These are phyloP conservation scores for Scaptomyza cyrtandrae DNA, from an alignment of 2,888 invertebrate genomes.

Conservation along the genomic window DNA sequence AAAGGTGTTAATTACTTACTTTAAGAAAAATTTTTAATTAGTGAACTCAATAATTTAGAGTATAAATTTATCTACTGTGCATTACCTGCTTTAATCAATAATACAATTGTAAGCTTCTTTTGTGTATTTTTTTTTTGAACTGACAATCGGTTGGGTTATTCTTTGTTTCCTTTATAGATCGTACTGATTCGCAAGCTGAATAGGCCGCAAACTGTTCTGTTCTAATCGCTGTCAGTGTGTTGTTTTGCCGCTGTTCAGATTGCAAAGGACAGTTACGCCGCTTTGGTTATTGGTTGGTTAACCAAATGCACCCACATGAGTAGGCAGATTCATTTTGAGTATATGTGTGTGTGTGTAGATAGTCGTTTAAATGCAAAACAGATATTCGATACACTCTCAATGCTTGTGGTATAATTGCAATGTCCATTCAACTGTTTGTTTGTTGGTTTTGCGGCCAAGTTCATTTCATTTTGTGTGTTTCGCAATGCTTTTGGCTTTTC, in stretches of 20 bases:
- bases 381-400: conserved; percentile 26
- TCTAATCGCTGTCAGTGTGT: conserved; percentile 31
- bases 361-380: conserved; percentile 32
- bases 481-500: conserved; percentile 42
- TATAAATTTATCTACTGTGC: not conserved
- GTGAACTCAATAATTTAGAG: not conserved
- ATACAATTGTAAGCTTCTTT: conserved; percentile 9
- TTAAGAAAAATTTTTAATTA: not conserved
- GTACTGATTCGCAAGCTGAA: conserved; percentile 14
- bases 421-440: conserved; percentile 75
- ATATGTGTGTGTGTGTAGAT: not conserved
- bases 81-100: not conserved
- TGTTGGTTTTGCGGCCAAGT: conserved; percentile 45
- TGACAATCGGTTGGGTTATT: conserved; percentile 5
- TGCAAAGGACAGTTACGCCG: conserved; percentile 41
- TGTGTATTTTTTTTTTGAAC: not conserved
- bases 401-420: conserved; percentile 63
- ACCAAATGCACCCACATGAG: conserved; percentile 45
- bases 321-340: conserved; percentile 1
- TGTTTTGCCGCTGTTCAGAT: conserved; percentile 24
- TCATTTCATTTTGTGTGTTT: conserved; percentile 58
- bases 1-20: too few relatives aligned
- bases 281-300: conserved; percentile 18
- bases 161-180: conserved; percentile 13
- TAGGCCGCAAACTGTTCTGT: not conserved